A percentile compares a stretch with the other conserved stretches of the same genome.
Conservation (phyloP, 1,140 invertebrate species). For the Lasioglossum baleicum region DNA sequence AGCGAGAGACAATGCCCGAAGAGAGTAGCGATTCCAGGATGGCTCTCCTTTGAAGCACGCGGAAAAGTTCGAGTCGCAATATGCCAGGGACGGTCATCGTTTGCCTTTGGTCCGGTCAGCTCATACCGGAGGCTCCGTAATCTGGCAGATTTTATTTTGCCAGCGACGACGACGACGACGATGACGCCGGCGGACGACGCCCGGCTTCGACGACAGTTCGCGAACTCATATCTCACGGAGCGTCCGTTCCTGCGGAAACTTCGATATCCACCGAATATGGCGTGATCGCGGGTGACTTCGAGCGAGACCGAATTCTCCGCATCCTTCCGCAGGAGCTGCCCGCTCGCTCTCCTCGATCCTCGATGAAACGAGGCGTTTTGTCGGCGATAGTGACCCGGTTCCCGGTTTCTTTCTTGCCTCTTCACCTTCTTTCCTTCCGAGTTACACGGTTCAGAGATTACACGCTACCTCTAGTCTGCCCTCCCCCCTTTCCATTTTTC, state of each 20-base stretch:
- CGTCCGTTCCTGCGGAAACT: constrained; percentile 64
- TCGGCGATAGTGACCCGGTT: constrained; percentile 11
- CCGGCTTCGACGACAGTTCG: constrained; percentile 53
- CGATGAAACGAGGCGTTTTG: constrained; percentile 41
- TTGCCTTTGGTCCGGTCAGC: constrained; percentile 31
- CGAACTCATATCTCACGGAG: constrained; percentile 63
- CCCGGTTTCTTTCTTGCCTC: neutral
- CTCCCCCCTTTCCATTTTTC: too few relatives aligned
- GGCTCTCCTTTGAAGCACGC: neutral
- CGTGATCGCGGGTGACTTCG: constrained; percentile 26
- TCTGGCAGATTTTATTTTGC: constrained; percentile 64
- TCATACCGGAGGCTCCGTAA: constrained; percentile 47
- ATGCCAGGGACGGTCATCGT: constrained; percentile 50
- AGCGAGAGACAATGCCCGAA: constrained; percentile 11
- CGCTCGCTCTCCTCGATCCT: constrained; percentile 26
- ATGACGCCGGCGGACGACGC: constrained; percentile 17
- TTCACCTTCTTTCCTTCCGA: neutral
- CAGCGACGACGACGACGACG: constrained; percentile 8
- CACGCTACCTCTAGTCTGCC: neutral
- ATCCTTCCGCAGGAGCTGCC: constrained; percentile 26
- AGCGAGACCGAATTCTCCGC: constrained; percentile 46
- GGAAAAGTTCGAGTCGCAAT: constrained; percentile 40
- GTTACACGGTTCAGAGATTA: constrained; percentile 5
- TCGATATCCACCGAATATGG: constrained; percentile 62
- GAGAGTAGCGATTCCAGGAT: neutral